Conservation (phyloP, 2,888 invertebrate genomes). For the Coremacera marginata region DNA sequence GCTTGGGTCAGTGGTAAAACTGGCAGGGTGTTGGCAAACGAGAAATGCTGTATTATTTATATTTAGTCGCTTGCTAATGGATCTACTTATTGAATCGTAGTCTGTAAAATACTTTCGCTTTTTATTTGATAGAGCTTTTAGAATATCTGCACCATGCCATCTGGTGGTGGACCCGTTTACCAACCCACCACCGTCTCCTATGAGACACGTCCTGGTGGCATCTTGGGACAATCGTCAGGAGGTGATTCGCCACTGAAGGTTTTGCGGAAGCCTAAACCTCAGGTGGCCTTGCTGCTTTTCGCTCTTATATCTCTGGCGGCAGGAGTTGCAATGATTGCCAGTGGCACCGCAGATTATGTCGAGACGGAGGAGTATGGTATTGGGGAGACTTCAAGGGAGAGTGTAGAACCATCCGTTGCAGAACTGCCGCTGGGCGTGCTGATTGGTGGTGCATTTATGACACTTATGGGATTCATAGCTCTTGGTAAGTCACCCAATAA, state of each 20-base stretch:
- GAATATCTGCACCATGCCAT: slow-evolving; percentile 45
- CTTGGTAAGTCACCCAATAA: slow-evolving; percentile 70
- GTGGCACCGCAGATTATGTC: slow-evolving; percentile 75
- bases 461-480: slow-evolving; percentile 74
- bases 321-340: slow-evolving; percentile 74
- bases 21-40: no score
- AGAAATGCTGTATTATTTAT: no score
- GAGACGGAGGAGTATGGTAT: slow-evolving; percentile 65
- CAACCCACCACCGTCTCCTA: slow-evolving; percentile 84
- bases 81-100: neutral
- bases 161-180: slow-evolving; percentile 73
- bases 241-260: slow-evolving; percentile 57
- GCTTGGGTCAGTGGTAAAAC: no score
- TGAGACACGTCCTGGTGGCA: slow-evolving; percentile 71
- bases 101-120: no score
- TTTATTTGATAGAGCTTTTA: neutral
- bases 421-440: slow-evolving; percentile 72
- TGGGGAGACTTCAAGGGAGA: neutral
- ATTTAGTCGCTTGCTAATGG: neutral
- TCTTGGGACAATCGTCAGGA: slow-evolving; percentile 50
- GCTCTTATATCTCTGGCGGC: slow-evolving; percentile 61
- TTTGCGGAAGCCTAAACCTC: slow-evolving; percentile 58
- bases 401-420: slow-evolving; percentile 41
- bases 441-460: slow-evolving; percentile 75
- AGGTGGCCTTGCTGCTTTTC: slow-evolving; percentile 57